Conservation (phyloP, 2,888 invertebrate genomes). For the Chirona hameri region DNA sequence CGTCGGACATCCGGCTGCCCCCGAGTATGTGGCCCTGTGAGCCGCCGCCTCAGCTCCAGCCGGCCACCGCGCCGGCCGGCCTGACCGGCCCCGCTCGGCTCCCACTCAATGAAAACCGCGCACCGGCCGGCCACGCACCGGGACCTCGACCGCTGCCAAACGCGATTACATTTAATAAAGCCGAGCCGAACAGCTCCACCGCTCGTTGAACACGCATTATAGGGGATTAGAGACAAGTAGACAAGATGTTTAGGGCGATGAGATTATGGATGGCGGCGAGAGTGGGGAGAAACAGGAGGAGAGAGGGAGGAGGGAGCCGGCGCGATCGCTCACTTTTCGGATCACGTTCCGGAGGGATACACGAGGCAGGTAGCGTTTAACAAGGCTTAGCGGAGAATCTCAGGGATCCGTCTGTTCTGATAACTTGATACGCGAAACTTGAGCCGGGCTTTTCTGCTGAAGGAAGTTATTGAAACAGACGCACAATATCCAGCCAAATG, state of each 20-base stretch:
- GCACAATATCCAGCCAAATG: too few species aligned
- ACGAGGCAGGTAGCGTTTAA: not conserved
- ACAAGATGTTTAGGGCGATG: constrained; percentile 27
- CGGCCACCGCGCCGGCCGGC: too few species aligned
- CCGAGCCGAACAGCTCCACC: not conserved
- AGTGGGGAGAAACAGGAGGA: not conserved
- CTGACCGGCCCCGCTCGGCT: not conserved
- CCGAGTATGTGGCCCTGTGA: too few species aligned
- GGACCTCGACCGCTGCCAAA: not conserved
- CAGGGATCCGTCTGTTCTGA: not conserved
- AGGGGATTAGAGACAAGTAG: constrained; percentile 28
- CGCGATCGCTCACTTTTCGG: constrained; percentile 1
- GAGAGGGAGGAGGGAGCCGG: constrained; percentile 2
- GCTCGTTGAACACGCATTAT: constrained; percentile 27
- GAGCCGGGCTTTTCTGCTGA: not conserved
- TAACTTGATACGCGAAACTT: not conserved
- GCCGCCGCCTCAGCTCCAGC: not conserved
- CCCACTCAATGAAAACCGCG: constrained; percentile 2
- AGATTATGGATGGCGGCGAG: not conserved
- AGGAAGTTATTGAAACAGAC: not conserved
- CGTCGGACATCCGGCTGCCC: not conserved
- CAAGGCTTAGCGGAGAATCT: not conserved
- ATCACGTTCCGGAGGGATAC: not conserved
- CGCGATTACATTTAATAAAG: constrained; percentile 27
- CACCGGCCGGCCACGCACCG: not conserved